A percentile compares a stretch with the other conserved stretches of the same genome.
Evolutionary conservation across 2,888 invertebrate genomes (phyloP).

Genomic region (Eucera pruinosa): DNA sequence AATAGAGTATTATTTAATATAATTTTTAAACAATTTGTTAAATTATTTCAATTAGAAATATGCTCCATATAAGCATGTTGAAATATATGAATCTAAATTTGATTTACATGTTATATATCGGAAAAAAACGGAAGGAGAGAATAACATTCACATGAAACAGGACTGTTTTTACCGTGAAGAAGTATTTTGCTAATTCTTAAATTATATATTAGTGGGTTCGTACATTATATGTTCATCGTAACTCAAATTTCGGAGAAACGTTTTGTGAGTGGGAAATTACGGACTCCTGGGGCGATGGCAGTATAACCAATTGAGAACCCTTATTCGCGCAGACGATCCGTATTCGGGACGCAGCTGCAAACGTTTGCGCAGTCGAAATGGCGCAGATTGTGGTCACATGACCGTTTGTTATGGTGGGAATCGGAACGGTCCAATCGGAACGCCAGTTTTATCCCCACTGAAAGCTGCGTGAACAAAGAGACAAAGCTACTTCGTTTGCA

Average conservation of each 20-base stretch:
- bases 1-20: background rate
- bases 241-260: slow-evolving; percentile 38
- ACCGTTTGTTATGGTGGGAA: slow-evolving; percentile 31
- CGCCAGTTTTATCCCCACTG: slow-evolving; percentile 60
- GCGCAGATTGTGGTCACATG: slow-evolving; percentile 65
- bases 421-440: slow-evolving; percentile 60
- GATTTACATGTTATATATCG: background rate
- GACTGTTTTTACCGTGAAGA: slow-evolving; percentile 10
- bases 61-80: background rate
- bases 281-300: background rate
- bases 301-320: slow-evolving; percentile 56
- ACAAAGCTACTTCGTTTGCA: slow-evolving; percentile 74
- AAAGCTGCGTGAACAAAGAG: slow-evolving; percentile 77
- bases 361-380: slow-evolving; percentile 41
- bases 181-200: slow-evolving; percentile 7
- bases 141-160: background rate
- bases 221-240: slow-evolving; percentile 2
- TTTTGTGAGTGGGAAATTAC: slow-evolving; percentile 10
- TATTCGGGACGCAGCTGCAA: slow-evolving; percentile 72
- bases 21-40: background rate
- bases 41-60: background rate
- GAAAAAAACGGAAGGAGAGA: background rate
- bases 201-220: background rate
- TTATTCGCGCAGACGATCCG: slow-evolving; percentile 57
- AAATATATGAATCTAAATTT: background rate